phyloP scores from a whole-genome alignment of 2,888 invertebrate species.

The Micropterix aruncella region DNA sequence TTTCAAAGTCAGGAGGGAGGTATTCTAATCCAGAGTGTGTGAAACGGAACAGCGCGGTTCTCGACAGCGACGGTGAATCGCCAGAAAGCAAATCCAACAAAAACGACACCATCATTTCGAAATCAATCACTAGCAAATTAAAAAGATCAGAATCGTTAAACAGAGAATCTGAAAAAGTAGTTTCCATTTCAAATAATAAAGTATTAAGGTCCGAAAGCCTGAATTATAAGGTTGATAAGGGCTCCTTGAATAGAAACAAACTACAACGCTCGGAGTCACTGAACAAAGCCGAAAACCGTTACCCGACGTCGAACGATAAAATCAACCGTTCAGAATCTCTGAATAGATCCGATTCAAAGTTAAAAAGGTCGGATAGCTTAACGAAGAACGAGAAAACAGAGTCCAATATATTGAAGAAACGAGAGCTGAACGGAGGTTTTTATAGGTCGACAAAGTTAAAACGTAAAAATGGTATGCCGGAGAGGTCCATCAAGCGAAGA shows the following conservation, averaged over 20 bases:
- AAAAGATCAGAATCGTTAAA: slow-evolving; percentile 48
- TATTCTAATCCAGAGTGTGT: slow-evolving; percentile 16
- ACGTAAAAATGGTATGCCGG: slow-evolving; percentile 66
- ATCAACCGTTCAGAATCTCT: slow-evolving; percentile 19
- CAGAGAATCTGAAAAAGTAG: slow-evolving; percentile 35
- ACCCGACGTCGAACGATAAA: not conserved
- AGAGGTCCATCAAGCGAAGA: slow-evolving; percentile 70
- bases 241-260: slow-evolving; percentile 15
- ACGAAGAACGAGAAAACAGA: slow-evolving; percentile 61
- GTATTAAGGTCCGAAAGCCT: slow-evolving; percentile 47
- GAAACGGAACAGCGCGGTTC: slow-evolving; percentile 21
- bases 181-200: slow-evolving; percentile 27
- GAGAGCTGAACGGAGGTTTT: slow-evolving; percentile 34
- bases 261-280: slow-evolving; percentile 22
- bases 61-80: slow-evolving; percentile 12
- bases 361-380: slow-evolving; percentile 46
- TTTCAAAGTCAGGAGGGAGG: slow-evolving; percentile 5
- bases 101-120: slow-evolving; percentile 7
- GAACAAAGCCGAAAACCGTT: slow-evolving; percentile 19
- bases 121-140: slow-evolving; percentile 15
- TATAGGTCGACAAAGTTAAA: slow-evolving; percentile 50
- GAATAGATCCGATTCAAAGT: slow-evolving; percentile 29
- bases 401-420: slow-evolving; percentile 50
- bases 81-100: slow-evolving; percentile 10
- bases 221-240: slow-evolving; percentile 32